Conservation (phyloP, 2,888 invertebrate genomes). For the Cryptus armator region DNA sequence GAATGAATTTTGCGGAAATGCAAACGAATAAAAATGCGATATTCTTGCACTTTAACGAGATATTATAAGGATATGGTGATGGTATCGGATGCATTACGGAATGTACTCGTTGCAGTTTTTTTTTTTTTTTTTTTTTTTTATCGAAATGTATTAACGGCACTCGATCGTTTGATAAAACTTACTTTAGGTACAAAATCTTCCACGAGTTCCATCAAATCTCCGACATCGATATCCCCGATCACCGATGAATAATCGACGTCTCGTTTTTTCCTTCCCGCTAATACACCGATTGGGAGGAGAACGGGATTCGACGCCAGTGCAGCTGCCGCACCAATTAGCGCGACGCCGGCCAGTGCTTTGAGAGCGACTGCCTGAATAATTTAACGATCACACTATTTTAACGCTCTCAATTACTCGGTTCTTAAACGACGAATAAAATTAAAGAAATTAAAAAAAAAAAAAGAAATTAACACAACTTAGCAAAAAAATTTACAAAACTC, state of each 20-base stretch:
- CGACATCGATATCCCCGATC: slow-evolving; percentile 66
- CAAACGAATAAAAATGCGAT: no score
- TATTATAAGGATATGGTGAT: no score
- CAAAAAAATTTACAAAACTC: no score
- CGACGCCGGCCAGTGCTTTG: slow-evolving; percentile 92
- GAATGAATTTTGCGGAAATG: no score
- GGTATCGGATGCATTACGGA: no score
- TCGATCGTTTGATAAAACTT: slow-evolving; percentile 5
- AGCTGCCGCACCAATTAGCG: slow-evolving; percentile 92
- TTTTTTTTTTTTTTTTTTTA: neutral
- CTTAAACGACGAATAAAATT: neutral
- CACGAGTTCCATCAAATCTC: slow-evolving; percentile 73
- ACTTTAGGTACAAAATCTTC: slow-evolving; percentile 76
- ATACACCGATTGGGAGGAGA: slow-evolving; percentile 91
- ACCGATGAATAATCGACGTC: slow-evolving; percentile 69
- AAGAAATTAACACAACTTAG: neutral
- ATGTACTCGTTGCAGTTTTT: no score
- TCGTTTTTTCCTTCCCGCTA: slow-evolving; percentile 88
- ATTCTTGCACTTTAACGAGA: no score
- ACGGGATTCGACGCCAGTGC: slow-evolving; percentile 92
- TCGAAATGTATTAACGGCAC: neutral
- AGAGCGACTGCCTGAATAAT: slow-evolving; percentile 87
- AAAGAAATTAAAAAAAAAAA: slow-evolving; percentile 1
- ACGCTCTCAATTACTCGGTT: neutral
- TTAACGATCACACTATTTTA: neutral